A percentile compares a stretch with the other conserved stretches of the same genome.
phyloP scores from a whole-genome alignment of 2,797 vertebrate genomes.

The Huso huso region DNA sequence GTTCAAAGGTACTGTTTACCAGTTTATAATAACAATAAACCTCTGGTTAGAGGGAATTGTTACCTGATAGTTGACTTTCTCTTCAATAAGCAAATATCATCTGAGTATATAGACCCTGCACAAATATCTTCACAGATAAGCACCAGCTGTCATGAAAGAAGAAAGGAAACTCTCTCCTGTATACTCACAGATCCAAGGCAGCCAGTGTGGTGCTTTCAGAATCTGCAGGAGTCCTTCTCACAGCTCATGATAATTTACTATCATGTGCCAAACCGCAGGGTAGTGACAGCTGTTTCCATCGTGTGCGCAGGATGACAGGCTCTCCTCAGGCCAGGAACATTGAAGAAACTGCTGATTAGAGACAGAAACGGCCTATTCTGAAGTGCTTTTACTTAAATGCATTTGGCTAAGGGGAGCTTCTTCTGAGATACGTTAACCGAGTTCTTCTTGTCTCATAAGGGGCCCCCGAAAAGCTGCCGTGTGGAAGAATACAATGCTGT shows the following conservation, averaged over 20 bases:
- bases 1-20: too few relatives aligned
- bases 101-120: too few relatives aligned
- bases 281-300: background rate
- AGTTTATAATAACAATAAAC: too few relatives aligned
- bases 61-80: too few relatives aligned
- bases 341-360: constrained; percentile 33
- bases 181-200: too few relatives aligned
- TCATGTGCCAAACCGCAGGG: background rate
- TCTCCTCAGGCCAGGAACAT: background rate
- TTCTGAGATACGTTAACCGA: constrained; percentile 30
- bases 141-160: too few relatives aligned
- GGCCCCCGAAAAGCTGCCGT: constrained; percentile 41
- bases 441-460: constrained; percentile 43
- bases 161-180: background rate
- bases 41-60: too few relatives aligned
- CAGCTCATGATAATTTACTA: background rate
- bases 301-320: background rate
- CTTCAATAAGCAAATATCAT: too few relatives aligned
- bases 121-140: too few relatives aligned
- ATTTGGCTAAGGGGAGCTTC: constrained; percentile 37
- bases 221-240: too few relatives aligned
- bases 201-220: too few relatives aligned
- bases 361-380: constrained; percentile 19
- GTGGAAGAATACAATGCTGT: constrained; percentile 30
- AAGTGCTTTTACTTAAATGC: constrained; percentile 20